Evolutionary conservation across 2,797 vertebrate species (phyloP), one percentile per base, ranked within the genome.

Genomic region (Eleutherodactylus coqui): DNA sequence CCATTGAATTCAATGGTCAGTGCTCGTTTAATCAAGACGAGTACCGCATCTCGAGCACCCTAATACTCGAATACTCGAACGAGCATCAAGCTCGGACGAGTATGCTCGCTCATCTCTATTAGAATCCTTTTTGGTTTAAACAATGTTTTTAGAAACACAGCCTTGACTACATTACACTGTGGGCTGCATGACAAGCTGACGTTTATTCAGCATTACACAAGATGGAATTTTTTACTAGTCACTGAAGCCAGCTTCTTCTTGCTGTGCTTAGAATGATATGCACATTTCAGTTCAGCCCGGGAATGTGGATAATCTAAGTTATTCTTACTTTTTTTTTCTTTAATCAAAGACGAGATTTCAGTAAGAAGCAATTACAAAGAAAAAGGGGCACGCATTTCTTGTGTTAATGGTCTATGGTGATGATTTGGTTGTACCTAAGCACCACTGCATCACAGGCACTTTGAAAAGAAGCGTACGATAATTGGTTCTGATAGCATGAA

Each of bases 401-500:
- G 84, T 89, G 72, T 77, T 75, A 83, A 88, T 87, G n/a, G 88
- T 76, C 88, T 88, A 89, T 58, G 0, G 76, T 81, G 70, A 0
- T 62, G 19, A 77, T 78, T 88, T 85, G 0, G 84, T 84, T 73
- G 86, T 79, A 86, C 87, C 9, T 85, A 84, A 89, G 90, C 88
- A 58, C 87, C 81, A 4, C 82, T 87, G 8, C 34, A 86, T 92
- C 90, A 77, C 85, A 89, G 89, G 90, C 80, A 88, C 84, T 87
- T 92, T 91, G 75, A 90, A 91, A 90, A 89, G 87, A 83, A 83
- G 90, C 88, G 89, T 24, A 85, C 69, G 86, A 91, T 88, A 90
- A 91, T 88, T 91, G 85, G 86, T 89, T 94, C 91, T 90, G 92
- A 93, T 93, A 92, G 91, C 89, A 92, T 89, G 89, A 94, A 92